Conservation (phyloP, 2,113 vertebrate species). For the Chloebia gouldiae region DNA sequence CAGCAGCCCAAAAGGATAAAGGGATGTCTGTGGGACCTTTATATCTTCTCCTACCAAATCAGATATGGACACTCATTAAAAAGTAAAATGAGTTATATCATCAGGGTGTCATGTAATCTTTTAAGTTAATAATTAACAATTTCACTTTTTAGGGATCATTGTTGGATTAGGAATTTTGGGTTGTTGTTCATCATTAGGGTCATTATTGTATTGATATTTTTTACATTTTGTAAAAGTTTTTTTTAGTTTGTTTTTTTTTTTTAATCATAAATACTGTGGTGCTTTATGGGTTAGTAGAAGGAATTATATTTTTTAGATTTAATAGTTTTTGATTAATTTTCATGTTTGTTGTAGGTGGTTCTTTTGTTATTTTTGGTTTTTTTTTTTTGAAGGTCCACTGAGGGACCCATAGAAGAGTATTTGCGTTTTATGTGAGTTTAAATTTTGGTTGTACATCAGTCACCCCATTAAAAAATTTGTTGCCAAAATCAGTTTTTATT, state of each 20-base stretch:
- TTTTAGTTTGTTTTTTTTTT: background rate
- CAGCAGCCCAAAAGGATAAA: background rate
- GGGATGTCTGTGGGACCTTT: background rate
- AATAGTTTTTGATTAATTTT: background rate
- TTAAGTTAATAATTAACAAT: background rate
- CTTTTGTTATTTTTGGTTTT: background rate
- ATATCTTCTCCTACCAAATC: background rate
- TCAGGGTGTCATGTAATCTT: background rate
- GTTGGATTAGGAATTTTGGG: background rate
- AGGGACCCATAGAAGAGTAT: no score
- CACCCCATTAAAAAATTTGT: background rate
- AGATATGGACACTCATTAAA: background rate
- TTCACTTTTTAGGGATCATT: background rate
- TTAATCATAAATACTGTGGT: background rate
- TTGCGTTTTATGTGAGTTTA: background rate
- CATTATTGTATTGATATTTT: background rate
- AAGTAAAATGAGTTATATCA: background rate
- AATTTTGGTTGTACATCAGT: background rate
- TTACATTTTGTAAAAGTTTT: background rate
- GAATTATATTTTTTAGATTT: background rate
- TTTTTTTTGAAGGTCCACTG: background rate
- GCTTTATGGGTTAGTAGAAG: background rate
- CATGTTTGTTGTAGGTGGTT: background rate
- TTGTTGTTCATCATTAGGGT: background rate
- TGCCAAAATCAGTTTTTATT: background rate